Evolutionary conservation across 2,113 vertebrate genomes (phyloP), one percentile per base, ranked within the genome.

Genomic region (Phylloscopus whistleri): DNA sequence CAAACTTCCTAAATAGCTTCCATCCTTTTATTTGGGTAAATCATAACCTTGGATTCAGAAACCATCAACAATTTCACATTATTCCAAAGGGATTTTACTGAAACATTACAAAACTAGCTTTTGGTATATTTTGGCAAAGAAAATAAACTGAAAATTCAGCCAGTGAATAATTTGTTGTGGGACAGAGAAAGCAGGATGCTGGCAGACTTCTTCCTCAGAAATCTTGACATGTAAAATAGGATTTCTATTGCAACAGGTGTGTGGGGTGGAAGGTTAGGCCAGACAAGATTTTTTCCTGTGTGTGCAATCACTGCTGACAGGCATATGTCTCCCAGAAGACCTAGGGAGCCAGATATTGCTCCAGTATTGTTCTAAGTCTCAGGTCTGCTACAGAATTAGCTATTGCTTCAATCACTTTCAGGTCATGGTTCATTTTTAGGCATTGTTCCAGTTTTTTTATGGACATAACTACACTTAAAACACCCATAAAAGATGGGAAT

Each of bases 121-220:
- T 92, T 89, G 73, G 37, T 93, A 43, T 81, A 78, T 90, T 92
- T 90, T 96, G 91, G 66, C 86, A 90, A 90, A 79, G 8, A 53
- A 11, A 92, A 87, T 44, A 81, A 87, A 84, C 52, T 9, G 14
- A 68, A 84, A 94, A 81, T 64, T 92, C 80, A 82, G 63, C 56
- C 24, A 87, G 41, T 23, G 89, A 67, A 87, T 91, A 92, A 89
- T 87, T 84, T 87, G 55, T 95, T 89, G 64, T 72, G 52, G 73
- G 52, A 94, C 3, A 86, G 23, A 73, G 59, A 86, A 92, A 93
- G 59, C 39, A 88, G 63, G 48, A 94, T 84, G 51, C 67, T 92
- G 84, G 84, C 84, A 81, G 73, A 82, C 7, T 84, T 52, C 19
- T 55, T 33, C 30, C 62, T 72, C 44, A 89, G 60, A 75, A 84